Base-by-base conservation (phyloP, 2,888 invertebrate species). In the Belgica antarctica region DNA sequence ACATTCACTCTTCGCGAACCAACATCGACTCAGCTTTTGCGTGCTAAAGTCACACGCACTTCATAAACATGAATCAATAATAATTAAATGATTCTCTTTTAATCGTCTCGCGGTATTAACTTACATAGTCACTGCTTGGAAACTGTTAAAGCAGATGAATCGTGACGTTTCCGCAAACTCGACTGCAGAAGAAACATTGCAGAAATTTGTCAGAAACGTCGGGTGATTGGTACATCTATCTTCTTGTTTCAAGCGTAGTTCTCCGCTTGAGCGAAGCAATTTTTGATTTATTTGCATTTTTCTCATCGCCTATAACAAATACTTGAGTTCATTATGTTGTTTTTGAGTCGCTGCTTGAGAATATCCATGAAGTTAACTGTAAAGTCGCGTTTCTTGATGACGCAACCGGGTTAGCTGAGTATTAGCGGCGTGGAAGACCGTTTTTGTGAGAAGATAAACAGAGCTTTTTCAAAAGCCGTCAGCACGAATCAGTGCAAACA, bases 51-150 rank as follows among this genome's bases (percentile, higher is more conserved):
- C 52, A 17, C 17, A n/a, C 17, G 52, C 52, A n/a, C 41, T 41
- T 41, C 41, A 12, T n/a, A 12, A 15, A 41, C 41, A 31, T 31
- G 52, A 52, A 52, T 4, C 41, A 17, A 52, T 52, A 22, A 52
- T 12, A 52, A 22, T 52, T 52, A n/a, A n/a, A n/a, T n/a, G 17
- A 52, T 41, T 22, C 52, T 52, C 52, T 52, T n/a, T n/a, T n/a
- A n/a, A n/a, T n/a, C n/a, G n/a, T n/a, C 52, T 52, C 2, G 12
- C 41, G 4, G 17, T 22, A 52, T 52, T 52, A 17, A 52, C 52
- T 4, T n/a, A n/a, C 17, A 52, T 22, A 17, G 22, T 52, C 15
- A 41, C 12, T 41, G 4, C 2, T 10, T 41, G 41, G n/a, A 41
- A 41, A 12, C 15, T n/a, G 41, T 10, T n/a, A n/a, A n/a, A n/a